Base-by-base conservation (phyloP, 2,797 vertebrate genomes). In the Podarcis lilfordi region DNA sequence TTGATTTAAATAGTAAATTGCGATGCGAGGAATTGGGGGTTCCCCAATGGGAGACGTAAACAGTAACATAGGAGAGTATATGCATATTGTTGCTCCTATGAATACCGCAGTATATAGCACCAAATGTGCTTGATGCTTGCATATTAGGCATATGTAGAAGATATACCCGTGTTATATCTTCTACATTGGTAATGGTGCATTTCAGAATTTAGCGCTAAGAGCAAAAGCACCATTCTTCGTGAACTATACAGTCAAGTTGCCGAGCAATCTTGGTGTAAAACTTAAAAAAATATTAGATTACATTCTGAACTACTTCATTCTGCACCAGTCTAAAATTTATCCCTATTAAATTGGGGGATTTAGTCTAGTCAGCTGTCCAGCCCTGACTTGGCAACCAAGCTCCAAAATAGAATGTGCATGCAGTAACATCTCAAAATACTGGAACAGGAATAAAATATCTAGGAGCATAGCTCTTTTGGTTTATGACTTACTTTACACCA, bases 331-430 rank as follows among this genome's bases (percentile, higher is more conserved):
- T 88, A 1, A 86, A 86, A 43, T 81, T 93, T 21, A 1, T 74
- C 89, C 88, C n/a, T 89, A 80, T 45, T 40, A 21, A 15, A 75
- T 68, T 86, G 61, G 61, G n/a, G 76, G n/a, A 59, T 27, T 64
- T 84, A 43, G 80, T 86, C 35, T 75, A 89, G 79, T 84, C 80
- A 77, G 17, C 74, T 88, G 21, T 88, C 27, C 59, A 87, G 0
- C 74, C 59, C 80, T 92, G 80, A 91, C 64, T 92, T 77, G 91
- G 78, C 91, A 90, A 3, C 10, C 21, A 83, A 25, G 40, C 81
- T 32, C 37, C 55, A 88, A 61, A 55, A 68, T 81, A 78, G 37
- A 40, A 85, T 88, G 45, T 77, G 55, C 23, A 80, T 37, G 13
- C 15, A 88, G 0, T 23, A 90, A 35, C 79, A 32, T 93, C 59